Evolutionary conservation across 2,888 invertebrate species (phyloP).

Genomic region (Lycia hirtaria): DNA sequence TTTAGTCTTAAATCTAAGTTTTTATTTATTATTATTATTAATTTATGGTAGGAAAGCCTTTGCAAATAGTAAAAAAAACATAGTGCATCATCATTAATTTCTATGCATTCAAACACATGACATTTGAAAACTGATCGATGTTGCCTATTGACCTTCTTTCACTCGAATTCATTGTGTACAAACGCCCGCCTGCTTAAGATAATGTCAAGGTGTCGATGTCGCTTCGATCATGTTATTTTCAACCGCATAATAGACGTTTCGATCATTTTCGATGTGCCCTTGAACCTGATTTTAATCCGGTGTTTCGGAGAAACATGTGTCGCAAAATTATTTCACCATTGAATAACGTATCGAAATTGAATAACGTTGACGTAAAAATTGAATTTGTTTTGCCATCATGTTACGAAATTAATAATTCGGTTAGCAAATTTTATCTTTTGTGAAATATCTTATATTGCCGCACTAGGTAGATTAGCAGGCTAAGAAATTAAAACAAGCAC

Average conservation of each 20-base stretch:
- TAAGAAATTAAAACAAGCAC: too few species aligned
- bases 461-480: too few species aligned
- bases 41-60: too few species aligned
- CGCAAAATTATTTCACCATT: slow-evolving; percentile 19
- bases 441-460: too few species aligned
- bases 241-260: slow-evolving; percentile 5
- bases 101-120: slow-evolving; percentile 7
- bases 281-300: slow-evolving; percentile 23
- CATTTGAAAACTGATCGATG: slow-evolving; percentile 13
- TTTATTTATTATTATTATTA: too few species aligned
- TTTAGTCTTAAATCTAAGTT: too few species aligned
- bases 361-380: slow-evolving; percentile 5
- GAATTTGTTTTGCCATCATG: not conserved
- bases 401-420: slow-evolving; percentile 1
- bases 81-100: slow-evolving; percentile 6
- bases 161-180: slow-evolving; percentile 13
- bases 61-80: too few species aligned
- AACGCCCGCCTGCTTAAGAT: slow-evolving; percentile 15
- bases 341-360: too few species aligned
- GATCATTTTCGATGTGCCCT: slow-evolving; percentile 5
- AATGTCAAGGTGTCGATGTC: slow-evolving; percentile 28
- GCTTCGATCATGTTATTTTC: slow-evolving; percentile 6
- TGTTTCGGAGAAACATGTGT: slow-evolving; percentile 18
- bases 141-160: slow-evolving; percentile 25
- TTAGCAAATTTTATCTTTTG: not conserved